A percentile compares a stretch with the other conserved stretches of the same genome.
Conservation (phyloP, 2,113 vertebrate species). For the Monopterus albus region DNA sequence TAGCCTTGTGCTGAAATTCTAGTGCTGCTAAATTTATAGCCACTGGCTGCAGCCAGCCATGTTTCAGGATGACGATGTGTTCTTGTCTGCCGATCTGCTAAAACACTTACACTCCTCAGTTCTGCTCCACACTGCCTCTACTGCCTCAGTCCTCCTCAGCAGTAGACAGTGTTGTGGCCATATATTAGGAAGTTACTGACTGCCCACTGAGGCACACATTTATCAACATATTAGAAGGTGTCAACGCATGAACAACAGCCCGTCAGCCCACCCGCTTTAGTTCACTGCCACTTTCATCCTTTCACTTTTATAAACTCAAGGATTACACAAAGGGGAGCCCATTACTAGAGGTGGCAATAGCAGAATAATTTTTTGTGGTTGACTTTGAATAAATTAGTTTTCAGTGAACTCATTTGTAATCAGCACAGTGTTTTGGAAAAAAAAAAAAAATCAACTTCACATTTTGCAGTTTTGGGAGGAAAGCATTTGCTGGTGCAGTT, state of each 20-base stretch:
- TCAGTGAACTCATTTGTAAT: slow-evolving; percentile 21
- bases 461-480: too few relatives aligned
- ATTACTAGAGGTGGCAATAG: slow-evolving; percentile 3
- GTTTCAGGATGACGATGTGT: slow-evolving; percentile 71
- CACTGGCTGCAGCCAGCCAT: slow-evolving; percentile 64
- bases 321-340: slow-evolving; percentile 12
- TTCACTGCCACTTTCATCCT: slow-evolving; percentile 28
- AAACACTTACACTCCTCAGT: slow-evolving; percentile 63
- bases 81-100: slow-evolving; percentile 75
- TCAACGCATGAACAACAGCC: slow-evolving; percentile 76
- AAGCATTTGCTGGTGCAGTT: neutral
- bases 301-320: slow-evolving; percentile 40
- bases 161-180: slow-evolving; percentile 52
- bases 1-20: slow-evolving; percentile 68
- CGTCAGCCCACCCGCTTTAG: slow-evolving; percentile 53
- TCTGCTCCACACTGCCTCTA: slow-evolving; percentile 52
- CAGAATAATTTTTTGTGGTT: slow-evolving; percentile 21
- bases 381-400: slow-evolving; percentile 6
- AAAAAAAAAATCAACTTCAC: neutral
- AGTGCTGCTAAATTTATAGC: slow-evolving; percentile 72
- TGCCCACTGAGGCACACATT: slow-evolving; percentile 77
- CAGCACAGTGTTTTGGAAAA: slow-evolving; percentile 3
- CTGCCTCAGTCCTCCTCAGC: slow-evolving; percentile 46
- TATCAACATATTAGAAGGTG: slow-evolving; percentile 81
- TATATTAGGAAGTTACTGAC: slow-evolving; percentile 83